A percentile compares a stretch with the other conserved stretches of the same genome.
Evolutionary conservation across 2,113 vertebrate genomes (phyloP).

Genomic region (Microtus montanus): DNA sequence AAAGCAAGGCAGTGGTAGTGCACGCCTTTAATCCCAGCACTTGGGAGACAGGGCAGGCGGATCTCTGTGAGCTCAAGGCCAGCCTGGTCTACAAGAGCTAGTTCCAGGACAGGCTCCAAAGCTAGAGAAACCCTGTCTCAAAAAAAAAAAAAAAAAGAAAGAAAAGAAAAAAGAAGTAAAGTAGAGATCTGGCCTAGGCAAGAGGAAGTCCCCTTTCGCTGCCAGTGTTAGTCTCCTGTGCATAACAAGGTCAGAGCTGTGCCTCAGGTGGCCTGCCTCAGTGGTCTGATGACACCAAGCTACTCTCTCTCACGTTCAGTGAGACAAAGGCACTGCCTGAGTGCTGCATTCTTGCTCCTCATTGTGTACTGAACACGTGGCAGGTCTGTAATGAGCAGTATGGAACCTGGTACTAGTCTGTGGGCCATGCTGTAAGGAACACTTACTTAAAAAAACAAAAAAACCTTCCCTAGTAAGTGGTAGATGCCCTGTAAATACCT

Average conservation of each 20-base stretch:
- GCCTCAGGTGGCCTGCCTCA: not conserved
- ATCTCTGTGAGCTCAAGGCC: too few species aligned
- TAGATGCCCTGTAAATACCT: not conserved
- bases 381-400: not conserved
- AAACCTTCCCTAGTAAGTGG: not conserved
- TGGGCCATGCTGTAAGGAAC: not conserved
- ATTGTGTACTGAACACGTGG: accelerated
- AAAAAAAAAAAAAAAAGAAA: too few species aligned
- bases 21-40: too few species aligned
- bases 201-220: too few species aligned
- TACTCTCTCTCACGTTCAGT: not conserved
- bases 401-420: not conserved
- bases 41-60: too few species aligned
- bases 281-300: not conserved
- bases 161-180: too few species aligned
- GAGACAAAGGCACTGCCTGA: not conserved
- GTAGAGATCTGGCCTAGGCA: too few species aligned
- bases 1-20: too few species aligned
- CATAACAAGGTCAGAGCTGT: not conserved
- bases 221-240: accelerated
- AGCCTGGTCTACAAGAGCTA: too few species aligned
- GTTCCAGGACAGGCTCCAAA: too few species aligned
- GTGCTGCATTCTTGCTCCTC: not conserved
- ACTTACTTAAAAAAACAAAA: not conserved
- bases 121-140: too few species aligned